These are phyloP conservation scores for Ashinkailepas kermadecensis DNA, from an alignment of 2,888 invertebrate species.

Conservation along the genomic window DNA sequence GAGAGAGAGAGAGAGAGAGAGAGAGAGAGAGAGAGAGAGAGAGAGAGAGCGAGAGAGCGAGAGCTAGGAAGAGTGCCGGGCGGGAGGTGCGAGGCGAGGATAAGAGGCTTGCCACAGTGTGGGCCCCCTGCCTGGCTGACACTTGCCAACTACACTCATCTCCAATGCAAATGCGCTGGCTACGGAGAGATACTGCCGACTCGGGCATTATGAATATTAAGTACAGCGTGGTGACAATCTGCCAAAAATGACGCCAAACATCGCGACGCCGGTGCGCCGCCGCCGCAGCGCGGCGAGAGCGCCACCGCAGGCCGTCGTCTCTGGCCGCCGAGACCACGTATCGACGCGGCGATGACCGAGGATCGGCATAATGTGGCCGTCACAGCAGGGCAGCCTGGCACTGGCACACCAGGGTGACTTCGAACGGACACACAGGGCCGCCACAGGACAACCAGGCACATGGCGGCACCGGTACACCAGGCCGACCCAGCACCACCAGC, in stretches of 20 bases:
- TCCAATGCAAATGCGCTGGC: constrained; percentile 8
- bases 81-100: background rate
- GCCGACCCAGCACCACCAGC: too few relatives aligned
- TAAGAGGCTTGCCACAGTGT: background rate
- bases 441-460: too few relatives aligned
- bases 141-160: constrained; percentile 21
- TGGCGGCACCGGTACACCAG: too few relatives aligned
- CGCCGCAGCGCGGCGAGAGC: background rate
- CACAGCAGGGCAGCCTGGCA: too few relatives aligned
- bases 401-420: too few relatives aligned
- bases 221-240: background rate
- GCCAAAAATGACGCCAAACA: constrained; percentile 20
- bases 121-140: background rate
- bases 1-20: background rate
- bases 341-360: too few relatives aligned
- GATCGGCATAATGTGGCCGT: too few relatives aligned
- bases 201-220: constrained; percentile 20
- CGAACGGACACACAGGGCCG: too few relatives aligned
- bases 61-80: background rate
- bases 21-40: background rate
- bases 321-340: background rate
- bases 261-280: too few relatives aligned
- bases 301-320: background rate
- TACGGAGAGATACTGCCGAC: background rate
- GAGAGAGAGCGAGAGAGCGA: background rate